Evolutionary conservation across 2,888 invertebrate genomes (phyloP).

Genomic region (Trachelus tabidus): DNA sequence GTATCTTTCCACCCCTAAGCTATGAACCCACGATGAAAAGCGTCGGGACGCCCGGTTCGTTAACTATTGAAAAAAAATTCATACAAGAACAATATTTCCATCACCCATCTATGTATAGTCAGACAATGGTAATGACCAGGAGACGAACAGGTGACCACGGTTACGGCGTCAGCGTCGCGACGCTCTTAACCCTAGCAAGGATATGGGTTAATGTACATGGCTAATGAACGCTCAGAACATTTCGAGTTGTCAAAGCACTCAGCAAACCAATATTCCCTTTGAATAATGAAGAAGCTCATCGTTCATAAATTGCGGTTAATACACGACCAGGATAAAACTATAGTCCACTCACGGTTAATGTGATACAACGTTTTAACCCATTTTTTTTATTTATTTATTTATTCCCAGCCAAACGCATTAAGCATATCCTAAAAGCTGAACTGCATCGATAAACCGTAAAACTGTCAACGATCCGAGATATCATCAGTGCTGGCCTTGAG

Average conservation of each 20-base stretch:
- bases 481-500: background rate
- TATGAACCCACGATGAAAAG: background rate
- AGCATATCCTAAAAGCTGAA: background rate
- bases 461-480: background rate
- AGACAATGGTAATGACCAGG: background rate
- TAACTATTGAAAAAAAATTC: background rate
- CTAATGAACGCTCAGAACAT: slow-evolving; percentile 11
- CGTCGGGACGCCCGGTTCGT: background rate
- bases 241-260: slow-evolving; percentile 15
- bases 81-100: background rate
- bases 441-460: background rate
- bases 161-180: background rate
- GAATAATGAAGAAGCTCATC: slow-evolving; percentile 16
- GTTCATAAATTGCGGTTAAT: slow-evolving; percentile 12
- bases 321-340: background rate
- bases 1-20: slow-evolving; percentile 17
- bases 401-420: background rate
- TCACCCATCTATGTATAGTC: background rate
- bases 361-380: background rate
- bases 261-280: slow-evolving; percentile 2
- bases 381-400: background rate
- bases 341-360: background rate
- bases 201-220: background rate
- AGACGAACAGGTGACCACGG: background rate
- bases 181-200: background rate